phyloP scores from a whole-genome alignment of 2,888 invertebrate species.

The Melanotus villosus region DNA sequence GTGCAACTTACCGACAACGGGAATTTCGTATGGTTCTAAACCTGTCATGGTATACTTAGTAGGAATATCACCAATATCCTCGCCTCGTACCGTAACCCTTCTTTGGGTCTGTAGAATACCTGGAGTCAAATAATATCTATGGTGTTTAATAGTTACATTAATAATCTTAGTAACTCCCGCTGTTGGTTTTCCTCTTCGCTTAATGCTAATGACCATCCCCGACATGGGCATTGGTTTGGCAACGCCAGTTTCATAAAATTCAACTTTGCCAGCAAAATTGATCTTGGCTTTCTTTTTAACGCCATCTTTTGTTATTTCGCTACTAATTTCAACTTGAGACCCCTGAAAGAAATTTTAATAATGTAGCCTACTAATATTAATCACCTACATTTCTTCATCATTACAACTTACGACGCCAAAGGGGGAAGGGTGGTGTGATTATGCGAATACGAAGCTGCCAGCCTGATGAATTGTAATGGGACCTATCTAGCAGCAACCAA shows the following conservation, averaged over 20 bases:
- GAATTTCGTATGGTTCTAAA: constrained; percentile 75
- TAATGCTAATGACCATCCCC: constrained; percentile 73
- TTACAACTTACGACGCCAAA: constrained; percentile 64
- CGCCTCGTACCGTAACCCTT: constrained; percentile 75
- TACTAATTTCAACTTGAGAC: constrained; percentile 70
- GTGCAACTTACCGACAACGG: constrained; percentile 76
- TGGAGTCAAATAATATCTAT: constrained; percentile 74
- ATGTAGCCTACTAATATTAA: constrained; percentile 43
- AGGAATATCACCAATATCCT: constrained; percentile 76
- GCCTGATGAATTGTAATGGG: constrained; percentile 9
- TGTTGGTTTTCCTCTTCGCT: constrained; percentile 68
- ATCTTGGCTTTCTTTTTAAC: constrained; percentile 76
- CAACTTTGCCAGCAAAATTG: constrained; percentile 76
- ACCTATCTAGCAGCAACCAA: constrained; percentile 37
- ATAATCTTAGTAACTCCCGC: constrained; percentile 72
- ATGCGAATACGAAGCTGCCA: constrained; percentile 8
- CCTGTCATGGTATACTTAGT: constrained; percentile 76
- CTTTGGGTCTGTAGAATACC: constrained; percentile 77
- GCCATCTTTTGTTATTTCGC: constrained; percentile 63
- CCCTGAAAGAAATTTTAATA: constrained; percentile 68
- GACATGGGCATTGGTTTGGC: constrained; percentile 74
- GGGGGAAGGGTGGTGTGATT: constrained; percentile 38
- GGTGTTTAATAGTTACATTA: constrained; percentile 72
- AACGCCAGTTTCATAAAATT: constrained; percentile 78
- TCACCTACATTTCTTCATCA: constrained; percentile 55